Percentiles rank a stretch among this genome's conserved stretches.
These are phyloP conservation scores for Hoplodrina blanda DNA, from an alignment of 2,888 invertebrate genomes.

Conservation along the genomic window DNA sequence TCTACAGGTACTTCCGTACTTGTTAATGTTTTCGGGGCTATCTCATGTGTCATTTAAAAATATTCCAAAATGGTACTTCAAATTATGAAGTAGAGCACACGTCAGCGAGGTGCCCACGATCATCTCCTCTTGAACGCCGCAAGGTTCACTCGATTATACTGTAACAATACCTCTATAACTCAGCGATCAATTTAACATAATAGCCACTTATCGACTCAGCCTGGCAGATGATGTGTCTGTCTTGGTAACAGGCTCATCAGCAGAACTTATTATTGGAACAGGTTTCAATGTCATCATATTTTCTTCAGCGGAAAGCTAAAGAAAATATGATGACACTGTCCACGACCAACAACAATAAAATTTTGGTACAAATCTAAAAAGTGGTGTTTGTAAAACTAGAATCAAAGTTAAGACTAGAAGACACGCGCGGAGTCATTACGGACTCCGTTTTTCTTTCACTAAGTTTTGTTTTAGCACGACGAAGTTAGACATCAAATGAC, in stretches of 20 bases:
- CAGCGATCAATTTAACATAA: background rate
- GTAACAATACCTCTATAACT: slow-evolving; percentile 12
- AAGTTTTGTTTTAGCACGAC: slow-evolving; percentile 8
- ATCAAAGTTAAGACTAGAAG: background rate
- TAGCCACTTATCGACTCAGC: slow-evolving; percentile 3
- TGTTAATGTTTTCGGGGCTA: too few relatives aligned
- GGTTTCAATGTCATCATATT: too few relatives aligned
- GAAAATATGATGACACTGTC: background rate
- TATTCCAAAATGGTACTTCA: background rate
- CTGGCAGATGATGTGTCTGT: slow-evolving; percentile 13
- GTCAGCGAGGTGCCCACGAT: background rate
- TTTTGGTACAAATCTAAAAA: background rate
- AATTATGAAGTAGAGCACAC: background rate
- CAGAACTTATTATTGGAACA: background rate
- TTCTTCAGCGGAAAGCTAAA: too few relatives aligned
- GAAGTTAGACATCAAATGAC: background rate
- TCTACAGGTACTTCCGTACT: too few relatives aligned
- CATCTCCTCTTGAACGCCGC: background rate
- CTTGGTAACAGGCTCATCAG: background rate
- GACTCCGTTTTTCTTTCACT: background rate
- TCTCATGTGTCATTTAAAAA: background rate
- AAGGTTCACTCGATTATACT: slow-evolving; percentile 6
- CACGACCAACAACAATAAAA: background rate
- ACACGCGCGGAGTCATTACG: background rate
- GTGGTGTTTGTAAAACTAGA: background rate